phyloP scores from a whole-genome alignment of 2,113 vertebrate species.

The Ginglymostoma cirratum region DNA sequence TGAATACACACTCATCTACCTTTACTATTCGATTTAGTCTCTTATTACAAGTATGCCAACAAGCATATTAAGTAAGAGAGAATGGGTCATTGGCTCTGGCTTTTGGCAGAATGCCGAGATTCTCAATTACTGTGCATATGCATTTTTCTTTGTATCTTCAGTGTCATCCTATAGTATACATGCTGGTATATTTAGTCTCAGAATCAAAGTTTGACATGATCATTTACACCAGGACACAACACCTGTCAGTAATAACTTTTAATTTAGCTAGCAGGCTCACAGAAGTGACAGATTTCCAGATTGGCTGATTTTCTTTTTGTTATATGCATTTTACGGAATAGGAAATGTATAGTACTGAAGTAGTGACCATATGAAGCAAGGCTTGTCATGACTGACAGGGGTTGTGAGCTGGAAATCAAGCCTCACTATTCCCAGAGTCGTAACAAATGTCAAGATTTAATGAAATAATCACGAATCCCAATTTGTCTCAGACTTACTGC shows the following conservation, averaged over 20 bases:
- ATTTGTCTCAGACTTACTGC: too few species aligned
- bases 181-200: not conserved
- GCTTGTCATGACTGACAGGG: too few species aligned
- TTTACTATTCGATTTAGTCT: not conserved
- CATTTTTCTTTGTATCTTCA: not conserved
- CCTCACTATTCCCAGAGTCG: too few species aligned
- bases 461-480: too few species aligned
- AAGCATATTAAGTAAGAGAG: not conserved
- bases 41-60: not conserved
- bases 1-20: not conserved
- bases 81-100: not conserved
- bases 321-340: too few species aligned
- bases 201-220: not conserved
- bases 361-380: too few species aligned
- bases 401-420: too few species aligned
- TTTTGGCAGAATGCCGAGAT: not conserved
- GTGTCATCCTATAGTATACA: not conserved
- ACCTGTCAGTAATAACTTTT: not conserved
- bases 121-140: not conserved
- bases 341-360: too few species aligned
- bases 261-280: not conserved
- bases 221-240: too few species aligned
- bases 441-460: too few species aligned
- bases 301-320: not conserved
- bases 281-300: not conserved